Evolutionary conservation across 2,797 vertebrate genomes (phyloP), one percentile per base, ranked within the genome.

Genomic region (Eidolon dupreanum): DNA sequence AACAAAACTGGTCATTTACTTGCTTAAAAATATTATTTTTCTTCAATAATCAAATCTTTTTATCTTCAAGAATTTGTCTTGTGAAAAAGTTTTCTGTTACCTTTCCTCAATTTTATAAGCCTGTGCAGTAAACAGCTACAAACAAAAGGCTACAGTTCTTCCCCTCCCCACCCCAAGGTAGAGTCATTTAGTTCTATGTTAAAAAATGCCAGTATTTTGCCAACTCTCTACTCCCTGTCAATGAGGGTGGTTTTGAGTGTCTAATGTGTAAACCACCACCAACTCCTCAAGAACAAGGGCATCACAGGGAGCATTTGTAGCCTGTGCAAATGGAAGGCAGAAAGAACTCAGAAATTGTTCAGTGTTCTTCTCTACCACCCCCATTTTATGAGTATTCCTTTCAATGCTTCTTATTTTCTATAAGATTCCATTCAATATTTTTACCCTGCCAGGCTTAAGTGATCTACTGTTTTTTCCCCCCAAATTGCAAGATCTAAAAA

Each of bases 31-130:
- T 51, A 66, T 84, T 49, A 49, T 61, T 92, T 96, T 89, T 93
- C 79, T 87, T 90, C 31, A 41, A 74, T 78, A 74, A 96, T 92
- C 93, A 95, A 96, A 90, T 74, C 16, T 77, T 91, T 93, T 70
- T 55, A 8, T 84, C 31, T 79, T 73, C 6, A 88, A 92, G 63
- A 92, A 90, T 82, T 77, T 79, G 46, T 78, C 51, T 57, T 78
- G 16, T 93, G 73, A 85, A 55, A 83, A 79, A 59, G 1, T 66
- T 81, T 95, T 81, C 5, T 3, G 16, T 90, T 94, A 41, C 20
- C 31, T 24, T 15, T 90, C 51, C 61, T 88, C 91, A 83, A 75
- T 94, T 92, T 78, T 13, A 13, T 84, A 63, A 91, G 51, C 36
- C 36, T 41, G 13, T 19, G 11, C 20, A 15, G 24, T 5, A 77